These are phyloP conservation scores for Cabera pusaria DNA, from an alignment of 2,888 invertebrate species.

Conservation along the genomic window DNA sequence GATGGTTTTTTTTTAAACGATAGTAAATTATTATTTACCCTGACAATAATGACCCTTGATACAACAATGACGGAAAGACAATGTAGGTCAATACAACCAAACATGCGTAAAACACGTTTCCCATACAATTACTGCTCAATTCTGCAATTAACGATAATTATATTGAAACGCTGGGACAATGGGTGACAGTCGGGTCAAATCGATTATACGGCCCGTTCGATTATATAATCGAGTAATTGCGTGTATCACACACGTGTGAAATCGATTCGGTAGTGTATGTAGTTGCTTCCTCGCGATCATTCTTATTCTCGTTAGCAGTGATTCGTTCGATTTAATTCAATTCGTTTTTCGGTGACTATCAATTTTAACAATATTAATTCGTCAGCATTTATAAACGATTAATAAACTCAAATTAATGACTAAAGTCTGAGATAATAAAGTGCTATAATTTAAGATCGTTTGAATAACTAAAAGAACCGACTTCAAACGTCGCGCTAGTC, in stretches of 20 bases:
- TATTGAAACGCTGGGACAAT: conserved; percentile 16
- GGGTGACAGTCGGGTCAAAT: conserved; percentile 14
- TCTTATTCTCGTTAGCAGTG: too few species aligned
- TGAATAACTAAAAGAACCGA: too few species aligned
- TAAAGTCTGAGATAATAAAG: too few species aligned
- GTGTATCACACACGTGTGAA: conserved; percentile 5
- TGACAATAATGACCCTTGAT: neutral
- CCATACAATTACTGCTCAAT: conserved; percentile 16
- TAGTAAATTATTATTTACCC: too few species aligned
- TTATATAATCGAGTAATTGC: conserved; percentile 20
- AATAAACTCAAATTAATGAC: too few species aligned
- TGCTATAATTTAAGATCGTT: too few species aligned
- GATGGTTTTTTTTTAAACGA: too few species aligned
- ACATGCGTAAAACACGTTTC: conserved; percentile 17
- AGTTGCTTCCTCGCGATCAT: conserved; percentile 6
- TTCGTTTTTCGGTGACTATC: too few species aligned
- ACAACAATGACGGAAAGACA: neutral
- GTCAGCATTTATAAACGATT: too few species aligned
- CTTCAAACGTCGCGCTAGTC: too few species aligned
- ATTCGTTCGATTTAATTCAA: too few species aligned
- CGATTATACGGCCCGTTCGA: conserved; percentile 14
- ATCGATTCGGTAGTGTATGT: conserved; percentile 9
- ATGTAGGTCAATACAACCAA: conserved; percentile 10
- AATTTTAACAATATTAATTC: too few species aligned
- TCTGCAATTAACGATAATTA: conserved; percentile 16